Base-by-base conservation (phyloP, 2,113 vertebrate genomes). In the Progne subis region DNA sequence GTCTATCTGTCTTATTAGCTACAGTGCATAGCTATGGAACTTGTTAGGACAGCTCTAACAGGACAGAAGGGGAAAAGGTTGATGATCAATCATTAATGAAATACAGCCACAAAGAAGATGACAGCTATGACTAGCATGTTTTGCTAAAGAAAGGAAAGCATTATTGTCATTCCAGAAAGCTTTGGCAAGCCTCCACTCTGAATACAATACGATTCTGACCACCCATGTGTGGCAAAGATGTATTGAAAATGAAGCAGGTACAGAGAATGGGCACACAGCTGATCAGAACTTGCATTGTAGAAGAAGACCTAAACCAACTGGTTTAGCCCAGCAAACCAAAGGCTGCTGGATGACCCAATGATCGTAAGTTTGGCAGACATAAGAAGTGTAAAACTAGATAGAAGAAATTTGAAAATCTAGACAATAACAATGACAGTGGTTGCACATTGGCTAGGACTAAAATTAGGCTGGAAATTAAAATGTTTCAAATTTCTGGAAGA, bases 231-330 rank as follows among this genome's bases (percentile, higher is more conserved):
- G 64, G 53, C 29, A 75, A 93, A 78, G 41, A 75, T 19, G 6
- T 28, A 70, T 4, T 88, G n/a, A 91, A 94, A 88, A 86, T 47
- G 5, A 67, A 60, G 34, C 80, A 92, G 90, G 94, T 96, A 95
- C 41, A 80, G 34, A 47, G 29, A 71, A 67, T 8, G 14, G 26
- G n/a, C 32, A 59, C 29, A 32, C 6, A 88, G n/a, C 20, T 70
- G 29, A 70, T 55, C 19, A 81, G 37, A 83, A 21, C 8, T 37
- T 86, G 23, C 8, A 25, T 50, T 1, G 1, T 12, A 57, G n/a
- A 89, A 87, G 14, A 53, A 31, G 19, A 44, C 21, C 4, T 28
- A 41, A 79, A 61, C 8, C 13, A 74, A 15, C 1, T 4, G 4
- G 25, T 25, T 83, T 31, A 75, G 17, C 8, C 43, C 64, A 63